These are phyloP conservation scores for Phymorhynchus buccinoides DNA, from an alignment of 1,140 invertebrate genomes.

Conservation along the genomic window DNA sequence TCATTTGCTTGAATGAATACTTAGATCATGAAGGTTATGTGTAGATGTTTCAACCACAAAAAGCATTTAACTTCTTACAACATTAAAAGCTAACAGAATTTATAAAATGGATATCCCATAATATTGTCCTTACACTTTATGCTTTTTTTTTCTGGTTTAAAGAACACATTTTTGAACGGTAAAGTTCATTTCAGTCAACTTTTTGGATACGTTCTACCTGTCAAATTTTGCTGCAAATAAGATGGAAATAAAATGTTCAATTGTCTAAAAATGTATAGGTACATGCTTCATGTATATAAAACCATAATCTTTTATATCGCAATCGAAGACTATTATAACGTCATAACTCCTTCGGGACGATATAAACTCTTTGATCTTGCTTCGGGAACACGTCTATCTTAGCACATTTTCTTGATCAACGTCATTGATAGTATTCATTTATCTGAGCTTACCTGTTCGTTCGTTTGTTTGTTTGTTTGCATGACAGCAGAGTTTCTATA, in stretches of 20 bases:
- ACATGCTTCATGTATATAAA: no score
- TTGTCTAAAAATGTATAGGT: neutral
- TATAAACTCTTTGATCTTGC: neutral
- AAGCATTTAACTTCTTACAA: neutral
- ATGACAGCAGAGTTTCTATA: no score
- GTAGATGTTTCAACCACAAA: neutral
- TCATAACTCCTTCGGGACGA: neutral
- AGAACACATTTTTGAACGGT: no score
- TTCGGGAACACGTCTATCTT: neutral
- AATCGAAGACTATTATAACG: neutral
- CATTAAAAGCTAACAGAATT: neutral
- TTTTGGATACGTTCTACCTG: no score
- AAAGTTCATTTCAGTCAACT: no score
- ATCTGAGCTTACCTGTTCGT: no score
- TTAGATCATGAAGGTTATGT: no score
- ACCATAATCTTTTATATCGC: neutral
- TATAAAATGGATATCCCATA: neutral
- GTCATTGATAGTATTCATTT: neutral
- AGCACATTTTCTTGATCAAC: slow-evolving; percentile 2
- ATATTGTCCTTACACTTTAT: neutral
- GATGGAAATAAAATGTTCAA: neutral
- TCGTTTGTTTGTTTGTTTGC: no score
- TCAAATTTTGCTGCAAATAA: no score
- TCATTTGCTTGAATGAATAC: neutral
- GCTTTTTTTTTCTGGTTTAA: neutral